These are phyloP conservation scores for Tragelaphus imberbis DNA, from an alignment of 2,113 vertebrate species.

Conservation along the genomic window DNA sequence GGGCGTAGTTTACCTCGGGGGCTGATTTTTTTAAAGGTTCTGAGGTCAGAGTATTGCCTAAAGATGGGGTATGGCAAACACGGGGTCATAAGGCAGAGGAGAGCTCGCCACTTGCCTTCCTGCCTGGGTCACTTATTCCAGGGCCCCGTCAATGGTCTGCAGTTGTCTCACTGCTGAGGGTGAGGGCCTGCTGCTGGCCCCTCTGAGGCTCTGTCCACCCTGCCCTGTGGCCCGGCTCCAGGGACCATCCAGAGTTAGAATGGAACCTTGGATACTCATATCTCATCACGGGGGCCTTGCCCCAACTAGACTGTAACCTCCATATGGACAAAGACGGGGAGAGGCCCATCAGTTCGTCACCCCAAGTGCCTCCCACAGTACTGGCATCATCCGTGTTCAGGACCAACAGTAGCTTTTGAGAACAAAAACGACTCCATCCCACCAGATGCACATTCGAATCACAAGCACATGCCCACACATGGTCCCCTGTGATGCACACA, in stretches of 20 bases:
- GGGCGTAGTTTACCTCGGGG: fast-evolving
- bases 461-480: fast-evolving
- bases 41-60: neutral
- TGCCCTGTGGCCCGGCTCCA: neutral
- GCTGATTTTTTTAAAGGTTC: neutral
- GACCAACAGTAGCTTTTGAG: neutral
- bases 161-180: neutral
- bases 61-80: too few species aligned
- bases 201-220: neutral
- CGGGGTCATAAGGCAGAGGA: neutral
- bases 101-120: fast-evolving
- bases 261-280: fast-evolving
- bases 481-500: fast-evolving
- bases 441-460: fast-evolving
- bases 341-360: neutral
- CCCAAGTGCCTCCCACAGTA: fast-evolving
- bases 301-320: neutral
- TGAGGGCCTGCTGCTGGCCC: neutral
- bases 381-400: fast-evolving
- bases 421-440: neutral
- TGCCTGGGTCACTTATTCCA: fast-evolving
- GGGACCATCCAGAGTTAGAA: too few species aligned
- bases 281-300: fast-evolving
- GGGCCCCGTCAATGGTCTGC: neutral
- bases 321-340: neutral